These are phyloP conservation scores for Hassar affinis DNA, from an alignment of 2,113 vertebrate species.

Conservation along the genomic window DNA sequence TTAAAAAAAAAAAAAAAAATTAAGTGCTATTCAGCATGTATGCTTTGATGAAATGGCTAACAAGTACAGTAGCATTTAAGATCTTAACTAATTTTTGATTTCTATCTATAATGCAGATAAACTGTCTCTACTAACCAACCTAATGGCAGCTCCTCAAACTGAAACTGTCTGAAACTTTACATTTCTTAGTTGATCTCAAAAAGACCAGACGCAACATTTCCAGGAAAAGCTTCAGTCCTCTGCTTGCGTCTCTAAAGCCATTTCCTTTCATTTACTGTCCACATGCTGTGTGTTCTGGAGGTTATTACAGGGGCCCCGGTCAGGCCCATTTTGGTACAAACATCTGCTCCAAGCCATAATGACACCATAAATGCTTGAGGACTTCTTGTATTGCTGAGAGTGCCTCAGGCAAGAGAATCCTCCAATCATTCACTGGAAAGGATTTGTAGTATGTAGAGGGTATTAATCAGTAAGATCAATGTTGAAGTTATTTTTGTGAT, in stretches of 20 bases:
- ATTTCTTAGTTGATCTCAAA: conserved; percentile 14
- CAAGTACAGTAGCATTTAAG: neutral
- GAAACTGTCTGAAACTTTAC: neutral
- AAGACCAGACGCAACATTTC: neutral
- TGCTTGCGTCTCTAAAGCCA: conserved; percentile 31
- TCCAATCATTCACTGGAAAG: neutral
- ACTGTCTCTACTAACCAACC: neutral
- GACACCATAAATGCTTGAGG: conserved; percentile 37
- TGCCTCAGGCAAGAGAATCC: conserved; percentile 1
- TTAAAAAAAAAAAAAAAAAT: neutral
- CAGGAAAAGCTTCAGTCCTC: conserved; percentile 30
- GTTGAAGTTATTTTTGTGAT: neutral
- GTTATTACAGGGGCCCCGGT: conserved; percentile 36
- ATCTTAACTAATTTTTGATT: neutral
- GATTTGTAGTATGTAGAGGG: neutral
- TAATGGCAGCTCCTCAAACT: neutral
- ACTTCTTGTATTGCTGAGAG: conserved; percentile 20
- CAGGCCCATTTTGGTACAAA: conserved; percentile 34
- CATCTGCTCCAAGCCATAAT: conserved; percentile 47
- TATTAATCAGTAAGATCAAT: neutral
- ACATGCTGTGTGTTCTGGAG: conserved; percentile 38
- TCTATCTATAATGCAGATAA: neutral
- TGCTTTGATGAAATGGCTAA: neutral
- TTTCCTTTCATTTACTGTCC: conserved; percentile 56
- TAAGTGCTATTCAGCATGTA: no score